Base-by-base conservation (phyloP, 1,140 invertebrate genomes). In the Agraylea sexmaculata region DNA sequence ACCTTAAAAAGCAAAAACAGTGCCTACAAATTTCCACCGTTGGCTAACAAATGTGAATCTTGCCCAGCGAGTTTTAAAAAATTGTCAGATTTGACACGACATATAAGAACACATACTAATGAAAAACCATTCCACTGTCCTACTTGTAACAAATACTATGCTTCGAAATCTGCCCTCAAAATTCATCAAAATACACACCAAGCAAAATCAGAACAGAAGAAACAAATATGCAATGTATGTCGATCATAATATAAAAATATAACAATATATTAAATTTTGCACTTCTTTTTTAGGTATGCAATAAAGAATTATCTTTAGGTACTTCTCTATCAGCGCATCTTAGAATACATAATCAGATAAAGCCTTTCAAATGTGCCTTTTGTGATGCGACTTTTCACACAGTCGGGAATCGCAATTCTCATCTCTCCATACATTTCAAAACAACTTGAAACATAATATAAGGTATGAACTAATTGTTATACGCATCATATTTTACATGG, bases 11-110 rank as follows among this genome's bases (percentile, higher is more conserved):
- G 35, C 5, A 46, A 39, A 16, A 16, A 19, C n/a, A 19, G 29
- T 29, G 28, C 22, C 12, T 43, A 34, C 22, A 48, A 42, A 16
- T 17, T 27, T 19, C 46, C 46, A 20, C 32, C 23, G 13, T 34
- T 48, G n/a, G 22, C 52, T 4, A 65, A 79, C 50, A 57, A 66
- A 39, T 80, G 77, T 55, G 50, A 60, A 19, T 64, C 64, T 25
- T 80, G 78, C 52, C 57, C 60, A 2, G 66, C 69, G 47, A 68
- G 63, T 16, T 68, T 74, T 46, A 58, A 59, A 2, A 73, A 74
- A 46, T 60, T 64, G 0, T 69, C 64, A 12, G 73, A 74, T 52
- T 52, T 74, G 0, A 57, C 60, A 28, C 54, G 71, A 11, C 72
- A 75, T 23, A 19, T 10, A 3, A 40, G 40, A 17, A 35, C 35